Evolutionary conservation across 2,888 invertebrate genomes (phyloP).

Genomic region (Gisinianus flammeolus): DNA sequence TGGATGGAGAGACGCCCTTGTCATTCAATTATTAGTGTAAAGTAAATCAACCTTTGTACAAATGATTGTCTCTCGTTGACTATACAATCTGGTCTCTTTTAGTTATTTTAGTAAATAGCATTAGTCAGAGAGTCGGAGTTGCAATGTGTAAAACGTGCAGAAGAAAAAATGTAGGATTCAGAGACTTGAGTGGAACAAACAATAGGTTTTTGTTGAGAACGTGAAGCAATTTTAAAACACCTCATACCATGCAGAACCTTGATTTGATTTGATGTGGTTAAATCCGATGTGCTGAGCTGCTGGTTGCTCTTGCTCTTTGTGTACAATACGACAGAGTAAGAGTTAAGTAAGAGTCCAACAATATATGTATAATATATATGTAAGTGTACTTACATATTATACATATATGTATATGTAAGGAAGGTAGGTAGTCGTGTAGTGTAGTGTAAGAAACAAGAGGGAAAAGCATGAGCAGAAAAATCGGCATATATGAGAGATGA

Average conservation of each 20-base stretch:
- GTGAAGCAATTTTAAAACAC: slow-evolving; percentile 28
- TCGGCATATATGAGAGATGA: background rate
- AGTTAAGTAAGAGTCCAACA: too few relatives aligned
- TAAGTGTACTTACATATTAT: background rate
- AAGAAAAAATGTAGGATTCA: slow-evolving; percentile 2
- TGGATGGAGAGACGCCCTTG: slow-evolving; percentile 32
- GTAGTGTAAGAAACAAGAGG: background rate
- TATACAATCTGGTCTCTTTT: background rate
- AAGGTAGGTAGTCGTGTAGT: background rate
- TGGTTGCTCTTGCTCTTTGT: background rate
- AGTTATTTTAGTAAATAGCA: background rate
- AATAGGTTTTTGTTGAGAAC: slow-evolving; percentile 25
- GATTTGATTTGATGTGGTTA: slow-evolving; percentile 41
- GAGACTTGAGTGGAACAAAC: slow-evolving; percentile 25
- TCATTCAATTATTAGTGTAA: slow-evolving; percentile 34
- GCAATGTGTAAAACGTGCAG: slow-evolving; percentile 11
- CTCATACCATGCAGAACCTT: slow-evolving; percentile 40
- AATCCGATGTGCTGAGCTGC: slow-evolving; percentile 17
- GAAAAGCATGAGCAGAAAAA: background rate
- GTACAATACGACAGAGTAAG: too few relatives aligned
- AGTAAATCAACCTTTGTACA: slow-evolving; percentile 33
- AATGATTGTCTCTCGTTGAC: slow-evolving; percentile 6
- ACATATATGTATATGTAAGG: background rate
- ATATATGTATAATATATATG: background rate
- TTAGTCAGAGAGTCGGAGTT: background rate